These are phyloP conservation scores for Pleuronectes platessa DNA, from an alignment of 2,113 vertebrate species.

Conservation along the genomic window DNA sequence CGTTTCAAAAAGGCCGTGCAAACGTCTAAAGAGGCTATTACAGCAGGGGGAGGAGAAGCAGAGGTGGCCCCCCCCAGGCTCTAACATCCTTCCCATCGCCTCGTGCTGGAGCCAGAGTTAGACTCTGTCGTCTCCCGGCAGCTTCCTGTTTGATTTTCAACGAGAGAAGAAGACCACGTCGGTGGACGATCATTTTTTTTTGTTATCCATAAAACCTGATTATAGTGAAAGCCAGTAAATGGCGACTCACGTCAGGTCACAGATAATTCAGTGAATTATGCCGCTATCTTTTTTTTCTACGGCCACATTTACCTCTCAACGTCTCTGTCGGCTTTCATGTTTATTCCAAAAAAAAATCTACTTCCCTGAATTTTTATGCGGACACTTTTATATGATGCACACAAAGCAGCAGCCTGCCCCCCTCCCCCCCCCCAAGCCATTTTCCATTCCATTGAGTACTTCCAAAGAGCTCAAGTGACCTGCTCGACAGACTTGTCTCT, in stretches of 20 bases:
- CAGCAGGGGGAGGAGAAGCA: conserved; percentile 33
- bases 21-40: conserved; percentile 47
- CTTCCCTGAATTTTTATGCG: conserved; percentile 45
- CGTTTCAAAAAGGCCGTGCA: conserved; percentile 55
- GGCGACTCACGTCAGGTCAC: neutral
- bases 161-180: neutral
- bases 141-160: conserved; percentile 9
- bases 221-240: neutral
- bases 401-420: conserved; percentile 33
- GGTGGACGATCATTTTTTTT: neutral
- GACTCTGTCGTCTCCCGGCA: conserved; percentile 24
- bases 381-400: conserved; percentile 46
- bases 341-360: conserved; percentile 33
- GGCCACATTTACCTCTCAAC: conserved; percentile 21
- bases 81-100: conserved; percentile 48
- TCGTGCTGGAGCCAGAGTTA: conserved; percentile 39
- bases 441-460: conserved; percentile 71
- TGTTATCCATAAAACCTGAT: conserved; percentile 16
- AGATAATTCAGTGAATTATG: conserved; percentile 20
- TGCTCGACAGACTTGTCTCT: conserved; percentile 66
- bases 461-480: conserved; percentile 67
- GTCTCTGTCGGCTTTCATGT: conserved; percentile 36
- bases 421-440: conserved; percentile 38
- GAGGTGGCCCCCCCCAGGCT: conserved; percentile 30
- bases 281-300: neutral